Conservation (phyloP, 2,888 invertebrate species). For the Schrankia costaestrigalis region DNA sequence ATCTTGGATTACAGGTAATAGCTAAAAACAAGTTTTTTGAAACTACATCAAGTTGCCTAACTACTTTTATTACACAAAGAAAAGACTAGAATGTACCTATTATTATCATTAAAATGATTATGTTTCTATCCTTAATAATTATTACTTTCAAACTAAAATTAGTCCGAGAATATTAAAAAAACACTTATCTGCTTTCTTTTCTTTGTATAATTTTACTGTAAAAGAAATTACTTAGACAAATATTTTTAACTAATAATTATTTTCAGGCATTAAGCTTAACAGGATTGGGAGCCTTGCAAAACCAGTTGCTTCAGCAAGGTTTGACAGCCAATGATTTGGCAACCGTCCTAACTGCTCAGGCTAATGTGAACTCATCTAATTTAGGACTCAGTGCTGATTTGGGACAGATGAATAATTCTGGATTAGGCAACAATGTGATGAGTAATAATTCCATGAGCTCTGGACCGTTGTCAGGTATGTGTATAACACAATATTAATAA, state of each 20-base stretch:
- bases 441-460: conserved; percentile 55
- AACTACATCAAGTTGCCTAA: too few species aligned
- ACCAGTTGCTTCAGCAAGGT: conserved; percentile 74
- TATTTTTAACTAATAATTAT: conserved; percentile 1
- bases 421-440: conserved; percentile 45
- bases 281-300: conserved; percentile 71
- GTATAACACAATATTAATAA: not conserved
- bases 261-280: conserved; percentile 69
- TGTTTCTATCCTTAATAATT: too few species aligned
- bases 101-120: not conserved
- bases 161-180: too few species aligned
- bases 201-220: too few species aligned
- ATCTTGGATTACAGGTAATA: conserved; percentile 69
- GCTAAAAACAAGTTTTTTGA: not conserved
- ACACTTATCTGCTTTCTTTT: too few species aligned
- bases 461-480: conserved; percentile 64
- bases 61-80: too few species aligned
- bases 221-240: not conserved
- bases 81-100: too few species aligned
- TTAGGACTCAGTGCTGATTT: conserved; percentile 52
- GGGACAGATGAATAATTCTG: conserved; percentile 41
- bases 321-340: conserved; percentile 69
- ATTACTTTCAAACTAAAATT: too few species aligned
- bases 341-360: conserved; percentile 62
- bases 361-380: conserved; percentile 51